Conservation (phyloP, 2,113 vertebrate genomes). For the Alouatta palliata region DNA sequence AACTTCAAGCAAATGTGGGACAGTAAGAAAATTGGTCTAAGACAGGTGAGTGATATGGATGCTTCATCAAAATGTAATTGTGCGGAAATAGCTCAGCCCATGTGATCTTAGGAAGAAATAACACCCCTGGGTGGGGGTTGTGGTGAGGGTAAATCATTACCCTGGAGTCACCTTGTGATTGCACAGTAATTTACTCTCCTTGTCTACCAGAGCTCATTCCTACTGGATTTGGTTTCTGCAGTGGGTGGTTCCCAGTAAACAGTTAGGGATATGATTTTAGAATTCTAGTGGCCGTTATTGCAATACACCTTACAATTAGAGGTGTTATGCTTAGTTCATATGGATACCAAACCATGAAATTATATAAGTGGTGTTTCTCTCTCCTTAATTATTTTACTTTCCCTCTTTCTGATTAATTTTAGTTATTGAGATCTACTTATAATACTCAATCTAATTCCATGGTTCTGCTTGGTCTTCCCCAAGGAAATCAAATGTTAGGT, state of each 20-base stretch:
- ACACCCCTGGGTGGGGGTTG: neutral
- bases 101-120: neutral
- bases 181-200: neutral
- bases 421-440: neutral
- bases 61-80: neutral
- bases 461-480: neutral
- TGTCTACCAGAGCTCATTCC: neutral
- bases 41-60: conserved; percentile 88
- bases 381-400: conserved; percentile 12
- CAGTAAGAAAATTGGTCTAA: conserved; percentile 97
- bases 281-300: neutral
- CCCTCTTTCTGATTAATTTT: neutral
- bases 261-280: neutral
- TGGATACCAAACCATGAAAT: neutral
- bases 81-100: neutral
- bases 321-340: neutral
- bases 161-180: neutral
- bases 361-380: neutral
- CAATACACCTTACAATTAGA: conserved; percentile 16
- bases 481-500: neutral
- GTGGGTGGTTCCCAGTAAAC: neutral
- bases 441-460: neutral
- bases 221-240: neutral
- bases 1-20: conserved; percentile 99
- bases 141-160: neutral